Evolutionary conservation across 2,113 vertebrate species (phyloP).

Genomic region (Corythoichthys haematopterus): DNA sequence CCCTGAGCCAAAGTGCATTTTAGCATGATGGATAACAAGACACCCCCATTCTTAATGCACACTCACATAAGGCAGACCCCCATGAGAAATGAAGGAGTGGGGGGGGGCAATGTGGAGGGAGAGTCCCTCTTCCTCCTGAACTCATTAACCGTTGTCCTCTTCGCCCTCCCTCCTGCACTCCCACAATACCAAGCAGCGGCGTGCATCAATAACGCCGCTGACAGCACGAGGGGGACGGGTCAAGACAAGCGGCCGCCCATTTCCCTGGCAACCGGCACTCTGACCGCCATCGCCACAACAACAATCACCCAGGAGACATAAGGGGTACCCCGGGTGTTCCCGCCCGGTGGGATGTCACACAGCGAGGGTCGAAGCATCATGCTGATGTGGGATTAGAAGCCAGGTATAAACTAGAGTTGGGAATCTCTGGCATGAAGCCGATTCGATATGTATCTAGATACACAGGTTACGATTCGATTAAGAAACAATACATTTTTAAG

Average conservation of each 20-base stretch:
- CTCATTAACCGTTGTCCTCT: constrained; percentile 72
- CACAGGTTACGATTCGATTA: too few relatives aligned
- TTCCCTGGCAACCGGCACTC: constrained; percentile 65
- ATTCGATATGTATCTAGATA: too few relatives aligned
- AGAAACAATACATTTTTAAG: too few relatives aligned
- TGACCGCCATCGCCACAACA: constrained; percentile 67
- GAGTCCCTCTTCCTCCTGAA: constrained; percentile 65
- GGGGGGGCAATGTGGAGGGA: constrained; percentile 27
- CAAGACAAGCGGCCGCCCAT: constrained; percentile 69
- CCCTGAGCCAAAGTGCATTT: constrained; percentile 61
- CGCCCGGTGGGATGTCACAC: constrained; percentile 46
- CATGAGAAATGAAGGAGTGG: constrained; percentile 67
- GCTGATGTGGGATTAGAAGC: constrained; percentile 62
- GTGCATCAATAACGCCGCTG: constrained; percentile 70
- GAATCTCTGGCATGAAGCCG: too few relatives aligned
- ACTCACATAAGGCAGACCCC: constrained; percentile 65
- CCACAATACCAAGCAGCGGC: constrained; percentile 66
- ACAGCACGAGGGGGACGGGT: constrained; percentile 68
- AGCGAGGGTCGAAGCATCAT: constrained; percentile 49
- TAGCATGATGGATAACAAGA: constrained; percentile 67
- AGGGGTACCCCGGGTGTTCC: constrained; percentile 44
- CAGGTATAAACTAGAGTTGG: constrained; percentile 14
- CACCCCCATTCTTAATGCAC: constrained; percentile 67
- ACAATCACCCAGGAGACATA: constrained; percentile 55
- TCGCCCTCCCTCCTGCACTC: constrained; percentile 61